These are phyloP conservation scores for Caenorhabditis uteleia DNA, from an alignment of 2,888 invertebrate genomes.

Conservation along the genomic window DNA sequence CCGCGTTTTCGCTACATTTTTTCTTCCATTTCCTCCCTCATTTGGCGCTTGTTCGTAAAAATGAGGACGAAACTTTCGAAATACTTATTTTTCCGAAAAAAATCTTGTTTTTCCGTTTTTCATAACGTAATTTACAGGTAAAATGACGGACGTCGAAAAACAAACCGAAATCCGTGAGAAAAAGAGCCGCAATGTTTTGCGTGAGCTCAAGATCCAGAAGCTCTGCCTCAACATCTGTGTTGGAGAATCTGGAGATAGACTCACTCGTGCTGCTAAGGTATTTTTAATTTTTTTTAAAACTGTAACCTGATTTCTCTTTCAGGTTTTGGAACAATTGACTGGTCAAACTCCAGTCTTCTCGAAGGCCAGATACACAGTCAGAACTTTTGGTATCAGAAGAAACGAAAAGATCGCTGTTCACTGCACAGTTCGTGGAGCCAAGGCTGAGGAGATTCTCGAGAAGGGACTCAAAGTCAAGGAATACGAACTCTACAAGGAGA, in stretches of 20 bases:
- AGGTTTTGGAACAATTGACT: conserved; percentile 85
- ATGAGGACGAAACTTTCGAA: not conserved
- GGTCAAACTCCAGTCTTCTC: conserved; percentile 99
- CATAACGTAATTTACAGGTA: conserved; percentile 17
- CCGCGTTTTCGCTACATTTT: not conserved
- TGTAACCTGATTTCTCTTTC: conserved; percentile 6
- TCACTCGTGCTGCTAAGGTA: conserved; percentile 77
- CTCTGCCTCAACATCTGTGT: conserved; percentile 98
- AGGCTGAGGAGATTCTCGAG: conserved; percentile 98
- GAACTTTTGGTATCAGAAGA: conserved; percentile 98
- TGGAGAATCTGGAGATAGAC: conserved; percentile 91
- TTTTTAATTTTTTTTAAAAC: not conserved
- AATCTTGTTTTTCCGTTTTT: not conserved
- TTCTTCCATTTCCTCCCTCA: not conserved
- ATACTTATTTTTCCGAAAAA: not conserved
- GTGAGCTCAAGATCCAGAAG: conserved; percentile 94
- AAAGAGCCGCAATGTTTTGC: conserved; percentile 92
- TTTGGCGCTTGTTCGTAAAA: not conserved
- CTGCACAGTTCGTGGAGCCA: conserved; percentile 96
- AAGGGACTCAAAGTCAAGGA: conserved; percentile 96
- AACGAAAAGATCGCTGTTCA: conserved; percentile 99
- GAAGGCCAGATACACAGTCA: conserved; percentile 94
- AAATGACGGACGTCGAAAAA: conserved; percentile 36
- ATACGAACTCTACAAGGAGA: conserved; percentile 95
- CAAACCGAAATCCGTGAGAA: conserved; percentile 64